phyloP scores from a whole-genome alignment of 2,797 vertebrate genomes.

The Alectoris magna region DNA sequence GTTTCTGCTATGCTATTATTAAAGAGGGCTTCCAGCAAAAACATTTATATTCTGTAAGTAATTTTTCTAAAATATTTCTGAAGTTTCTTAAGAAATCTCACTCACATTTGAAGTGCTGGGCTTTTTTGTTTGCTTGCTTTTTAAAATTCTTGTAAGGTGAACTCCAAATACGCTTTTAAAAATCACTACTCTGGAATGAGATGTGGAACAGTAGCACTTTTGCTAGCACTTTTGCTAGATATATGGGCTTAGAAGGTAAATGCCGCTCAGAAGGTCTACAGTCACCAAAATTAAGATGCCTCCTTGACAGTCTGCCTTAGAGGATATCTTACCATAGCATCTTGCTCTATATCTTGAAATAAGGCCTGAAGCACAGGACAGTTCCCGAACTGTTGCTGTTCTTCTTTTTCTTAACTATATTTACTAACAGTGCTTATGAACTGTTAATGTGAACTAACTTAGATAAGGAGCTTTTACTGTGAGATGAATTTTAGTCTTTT shows the following conservation, averaged over 20 bases:
- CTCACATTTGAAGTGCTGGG: background rate
- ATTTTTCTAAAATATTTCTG: background rate
- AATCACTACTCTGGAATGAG: background rate
- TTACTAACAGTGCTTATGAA: background rate
- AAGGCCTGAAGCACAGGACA: background rate
- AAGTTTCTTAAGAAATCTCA: background rate
- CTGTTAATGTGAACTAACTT: background rate
- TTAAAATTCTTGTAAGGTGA: background rate
- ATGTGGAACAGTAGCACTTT: background rate
- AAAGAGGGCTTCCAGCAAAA: background rate
- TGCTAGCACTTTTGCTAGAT: background rate
- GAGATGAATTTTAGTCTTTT: slow-evolving; percentile 31
- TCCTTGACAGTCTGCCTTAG: background rate
- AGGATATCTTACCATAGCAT: background rate
- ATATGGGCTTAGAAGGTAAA: background rate
- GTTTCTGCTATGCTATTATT: background rate
- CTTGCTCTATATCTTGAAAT: background rate
- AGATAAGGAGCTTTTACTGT: slow-evolving; percentile 3
- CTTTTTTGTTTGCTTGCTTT: background rate
- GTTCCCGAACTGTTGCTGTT: background rate
- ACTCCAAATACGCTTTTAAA: background rate
- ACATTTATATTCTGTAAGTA: background rate
- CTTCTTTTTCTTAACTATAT: background rate
- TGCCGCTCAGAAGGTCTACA: background rate
- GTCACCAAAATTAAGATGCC: background rate